These are phyloP conservation scores for Antheraea pernyi DNA, from an alignment of 1,140 invertebrate genomes.

Conservation along the genomic window DNA sequence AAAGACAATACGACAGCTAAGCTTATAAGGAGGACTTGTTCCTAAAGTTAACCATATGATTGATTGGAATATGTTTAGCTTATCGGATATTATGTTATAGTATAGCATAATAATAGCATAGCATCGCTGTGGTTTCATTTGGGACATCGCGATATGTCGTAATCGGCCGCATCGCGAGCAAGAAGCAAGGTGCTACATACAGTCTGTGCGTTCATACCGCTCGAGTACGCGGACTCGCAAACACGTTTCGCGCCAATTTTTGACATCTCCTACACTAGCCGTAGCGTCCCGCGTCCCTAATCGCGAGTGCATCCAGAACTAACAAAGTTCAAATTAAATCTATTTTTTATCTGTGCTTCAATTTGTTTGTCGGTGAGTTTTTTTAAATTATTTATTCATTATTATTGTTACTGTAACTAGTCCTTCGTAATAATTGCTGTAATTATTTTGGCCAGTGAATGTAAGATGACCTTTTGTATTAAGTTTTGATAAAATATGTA, in stretches of 20 bases:
- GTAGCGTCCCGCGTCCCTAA: slow-evolving; percentile 17
- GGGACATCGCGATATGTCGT: slow-evolving; percentile 8
- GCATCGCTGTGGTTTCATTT: not conserved
- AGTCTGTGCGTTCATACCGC: slow-evolving; percentile 17
- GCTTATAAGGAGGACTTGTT: too few species aligned
- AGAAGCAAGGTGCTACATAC: not conserved
- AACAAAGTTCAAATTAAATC: not conserved
- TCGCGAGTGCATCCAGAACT: slow-evolving; percentile 22
- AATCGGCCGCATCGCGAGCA: slow-evolving; percentile 10
- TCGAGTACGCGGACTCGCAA: slow-evolving; percentile 13
- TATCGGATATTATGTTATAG: not conserved
- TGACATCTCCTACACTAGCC: slow-evolving; percentile 8
- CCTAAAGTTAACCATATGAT: too few species aligned
- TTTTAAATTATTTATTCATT: slow-evolving; percentile 5
- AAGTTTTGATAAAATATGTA: not conserved
- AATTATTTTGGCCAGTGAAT: slow-evolving; percentile 13
- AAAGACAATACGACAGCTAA: too few species aligned
- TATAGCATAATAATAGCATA: slow-evolving; percentile 6
- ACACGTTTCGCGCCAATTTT: slow-evolving; percentile 31
- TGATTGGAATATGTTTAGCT: too few species aligned
- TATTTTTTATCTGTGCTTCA: slow-evolving; percentile 6
- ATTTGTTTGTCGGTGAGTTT: slow-evolving; percentile 13
- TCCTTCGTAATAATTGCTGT: slow-evolving; percentile 5
- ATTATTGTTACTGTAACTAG: not conserved
- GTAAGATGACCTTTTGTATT: slow-evolving; percentile 12